Conservation (phyloP, 2,113 vertebrate species). For the Callaeas wilsoni region DNA sequence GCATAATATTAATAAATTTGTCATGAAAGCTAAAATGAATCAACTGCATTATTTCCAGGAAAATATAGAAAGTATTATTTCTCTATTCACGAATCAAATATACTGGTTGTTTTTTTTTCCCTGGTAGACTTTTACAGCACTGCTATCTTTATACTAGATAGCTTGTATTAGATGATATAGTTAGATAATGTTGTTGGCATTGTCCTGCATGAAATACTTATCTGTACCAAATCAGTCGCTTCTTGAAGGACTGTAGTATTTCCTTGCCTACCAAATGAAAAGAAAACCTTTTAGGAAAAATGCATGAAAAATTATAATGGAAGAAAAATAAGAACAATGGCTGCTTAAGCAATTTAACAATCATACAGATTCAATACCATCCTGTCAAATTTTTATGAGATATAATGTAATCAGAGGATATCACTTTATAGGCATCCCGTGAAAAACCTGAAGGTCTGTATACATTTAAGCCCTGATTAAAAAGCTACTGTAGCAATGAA, state of each 20-base stretch:
- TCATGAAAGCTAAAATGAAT: not conserved
- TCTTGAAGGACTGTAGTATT: not conserved
- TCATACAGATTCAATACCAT: not conserved
- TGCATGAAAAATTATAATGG: rapidly evolving
- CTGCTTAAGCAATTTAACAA: not conserved
- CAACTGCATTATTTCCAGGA: not conserved
- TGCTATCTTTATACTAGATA: not conserved
- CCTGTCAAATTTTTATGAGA: not conserved
- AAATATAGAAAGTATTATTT: not conserved
- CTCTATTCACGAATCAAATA: not conserved
- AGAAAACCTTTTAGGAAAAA: not conserved
- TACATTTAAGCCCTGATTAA: not conserved
- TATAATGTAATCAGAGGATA: not conserved
- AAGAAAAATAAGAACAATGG: not conserved
- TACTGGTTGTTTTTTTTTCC: rapidly evolving
- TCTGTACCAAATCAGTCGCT: not conserved
- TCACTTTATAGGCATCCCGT: not conserved
- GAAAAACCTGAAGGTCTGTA: not conserved
- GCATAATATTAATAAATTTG: not conserved
- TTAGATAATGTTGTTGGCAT: not conserved
- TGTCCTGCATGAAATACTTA: not conserved
- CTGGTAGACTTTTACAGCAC: not conserved
- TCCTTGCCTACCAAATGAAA: not conserved
- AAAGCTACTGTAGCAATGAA: not conserved
- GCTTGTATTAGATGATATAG: not conserved